A percentile compares a stretch with the other conserved stretches of the same genome.
These are phyloP conservation scores for Melikaiella ostensackeni DNA, from an alignment of 2,888 invertebrate genomes.

Conservation along the genomic window DNA sequence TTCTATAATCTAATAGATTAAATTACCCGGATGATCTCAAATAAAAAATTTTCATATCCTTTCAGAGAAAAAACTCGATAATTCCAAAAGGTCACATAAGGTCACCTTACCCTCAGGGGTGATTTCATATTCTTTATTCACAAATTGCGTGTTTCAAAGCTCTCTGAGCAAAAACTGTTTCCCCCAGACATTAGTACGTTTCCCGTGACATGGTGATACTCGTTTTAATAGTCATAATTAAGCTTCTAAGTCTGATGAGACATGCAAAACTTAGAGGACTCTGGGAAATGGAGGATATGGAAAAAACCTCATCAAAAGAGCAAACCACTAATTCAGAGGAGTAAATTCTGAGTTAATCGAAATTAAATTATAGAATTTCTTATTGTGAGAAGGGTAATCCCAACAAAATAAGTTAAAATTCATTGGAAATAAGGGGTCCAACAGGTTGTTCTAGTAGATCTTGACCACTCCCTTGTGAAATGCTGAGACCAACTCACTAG, in stretches of 20 bases:
- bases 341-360: not conserved
- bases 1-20: not conserved
- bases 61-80: not conserved
- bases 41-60: not conserved
- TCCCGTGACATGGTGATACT: constrained; percentile 13
- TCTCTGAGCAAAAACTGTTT: constrained; percentile 26
- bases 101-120: not conserved
- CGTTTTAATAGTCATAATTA: constrained; percentile 17
- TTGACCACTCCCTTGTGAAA: not conserved
- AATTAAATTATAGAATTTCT: not conserved
- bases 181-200: constrained; percentile 23
- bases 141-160: constrained; percentile 24
- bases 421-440: not conserved
- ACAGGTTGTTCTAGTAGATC: constrained; percentile 19
- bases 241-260: constrained; percentile 9
- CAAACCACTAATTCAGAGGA: not conserved
- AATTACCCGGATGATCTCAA: not conserved
- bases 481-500: constrained; percentile 19
- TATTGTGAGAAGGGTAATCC: not conserved
- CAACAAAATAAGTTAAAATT: not conserved
- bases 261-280: constrained; percentile 15
- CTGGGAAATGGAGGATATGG: not conserved
- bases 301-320: not conserved
- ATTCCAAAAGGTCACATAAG: constrained; percentile 25
- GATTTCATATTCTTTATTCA: constrained; percentile 18